Evolutionary conservation across 1,140 invertebrate genomes (phyloP).

Genomic region (Danaus melanippus): DNA sequence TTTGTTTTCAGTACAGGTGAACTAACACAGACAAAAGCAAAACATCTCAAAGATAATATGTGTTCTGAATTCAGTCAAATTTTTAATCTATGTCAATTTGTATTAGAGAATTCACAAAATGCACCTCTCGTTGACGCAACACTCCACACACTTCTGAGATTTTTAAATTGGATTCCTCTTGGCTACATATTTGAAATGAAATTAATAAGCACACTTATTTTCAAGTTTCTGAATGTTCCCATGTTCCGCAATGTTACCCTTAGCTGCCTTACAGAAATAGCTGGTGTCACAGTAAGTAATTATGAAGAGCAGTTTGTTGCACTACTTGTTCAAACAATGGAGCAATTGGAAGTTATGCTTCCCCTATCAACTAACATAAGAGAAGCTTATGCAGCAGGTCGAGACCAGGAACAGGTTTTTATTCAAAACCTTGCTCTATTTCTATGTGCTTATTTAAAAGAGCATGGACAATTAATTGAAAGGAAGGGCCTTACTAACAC

Average conservation of each 20-base stretch:
- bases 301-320: constrained; percentile 94
- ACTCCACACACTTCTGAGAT: constrained; percentile 95
- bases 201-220: constrained; percentile 94
- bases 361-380: constrained; percentile 92
- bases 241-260: constrained; percentile 98
- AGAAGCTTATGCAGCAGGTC: constrained; percentile 92
- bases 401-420: constrained; percentile 98
- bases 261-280: constrained; percentile 99
- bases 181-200: constrained; percentile 99
- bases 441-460: constrained; percentile 96
- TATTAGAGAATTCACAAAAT: constrained; percentile 98
- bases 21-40: constrained; percentile 98
- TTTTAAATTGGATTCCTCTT: constrained; percentile 99
- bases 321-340: constrained; percentile 92
- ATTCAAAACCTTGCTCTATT: constrained; percentile 99
- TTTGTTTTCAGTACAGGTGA: constrained; percentile 99
- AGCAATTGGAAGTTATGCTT: constrained; percentile 92
- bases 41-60: constrained; percentile 99
- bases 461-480: constrained; percentile 92
- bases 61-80: constrained; percentile 99
- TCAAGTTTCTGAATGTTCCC: constrained; percentile 97
- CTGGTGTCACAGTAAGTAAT: constrained; percentile 87
- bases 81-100: constrained; percentile 97
- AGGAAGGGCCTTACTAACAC: constrained; percentile 81
- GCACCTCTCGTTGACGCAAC: constrained; percentile 94